Evolutionary conservation across 23 tunicate species (phyloP), one percentile per base, ranked within the genome.

Genomic region (Pegea sp.): DNA sequence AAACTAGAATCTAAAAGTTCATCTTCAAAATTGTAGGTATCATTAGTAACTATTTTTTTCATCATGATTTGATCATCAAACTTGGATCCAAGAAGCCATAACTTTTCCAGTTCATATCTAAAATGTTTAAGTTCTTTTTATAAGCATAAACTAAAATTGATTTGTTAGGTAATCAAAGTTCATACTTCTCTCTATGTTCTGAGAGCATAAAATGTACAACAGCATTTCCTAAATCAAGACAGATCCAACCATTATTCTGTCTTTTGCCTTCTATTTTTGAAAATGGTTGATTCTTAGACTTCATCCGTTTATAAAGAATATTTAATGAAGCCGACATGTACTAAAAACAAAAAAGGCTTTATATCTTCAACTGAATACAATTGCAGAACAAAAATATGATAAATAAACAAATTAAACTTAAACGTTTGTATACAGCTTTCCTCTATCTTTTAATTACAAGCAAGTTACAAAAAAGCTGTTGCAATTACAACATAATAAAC

Each of bases 161-260:
- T 38, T 38, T 11, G 13, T 38, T 38, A 8, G 16, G 11, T 38
- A 38, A 38, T 8, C 46, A 11, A 38, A 38, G 46, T 38, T 13
- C 57, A 43, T 51, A 60, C 75, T 65, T 65, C 29, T 67, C 54
- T 52, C 93, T 30, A 0, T 34, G 54, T 27, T 61, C 67, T 33
- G 66, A 64, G 16, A 81, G 65, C 93, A 81, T 81, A 34, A 81
- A 58, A 54, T 81, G 93, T 19, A 81, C 74, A 0, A 81, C 93
- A 8, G 66, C 53, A 62, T 72, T 74, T 54, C 81, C 75, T 16
- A 81, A 38, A 52, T 81, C 93, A 28, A 81, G 66, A 50, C 70
- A 81, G 13, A 72, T 81, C 93, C 93, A 81, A 38, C 50, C 69
- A 38, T 61, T 46, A 29, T 58, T 29, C 1, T 30, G 25, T 23